Evolutionary conservation across 2,797 vertebrate species (phyloP).

Genomic region (Pangasius krempfi): DNA sequence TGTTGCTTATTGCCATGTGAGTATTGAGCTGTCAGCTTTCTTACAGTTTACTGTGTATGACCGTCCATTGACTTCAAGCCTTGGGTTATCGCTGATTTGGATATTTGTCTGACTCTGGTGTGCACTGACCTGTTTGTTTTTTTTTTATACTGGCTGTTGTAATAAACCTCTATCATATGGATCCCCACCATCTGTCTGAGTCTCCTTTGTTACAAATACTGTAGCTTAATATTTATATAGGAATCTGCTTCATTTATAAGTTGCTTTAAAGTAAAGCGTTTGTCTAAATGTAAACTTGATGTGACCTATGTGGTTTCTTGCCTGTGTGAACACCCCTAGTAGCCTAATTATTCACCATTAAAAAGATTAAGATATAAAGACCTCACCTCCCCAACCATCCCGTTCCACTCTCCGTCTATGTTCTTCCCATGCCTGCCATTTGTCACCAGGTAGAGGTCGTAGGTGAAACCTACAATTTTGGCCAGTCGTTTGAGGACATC

Average conservation of each 20-base stretch:
- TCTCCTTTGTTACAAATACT: background rate
- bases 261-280: background rate
- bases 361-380: slow-evolving; percentile 34
- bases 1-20: background rate
- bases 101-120: background rate
- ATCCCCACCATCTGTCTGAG: background rate
- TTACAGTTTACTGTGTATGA: background rate
- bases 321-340: background rate
- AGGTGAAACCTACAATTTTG: slow-evolving; percentile 91
- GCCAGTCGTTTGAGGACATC: slow-evolving; percentile 92
- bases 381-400: slow-evolving; percentile 93
- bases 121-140: background rate
- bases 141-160: background rate
- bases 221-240: too few species aligned
- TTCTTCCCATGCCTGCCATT: slow-evolving; percentile 95
- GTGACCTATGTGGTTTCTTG: background rate
- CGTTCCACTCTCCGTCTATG: slow-evolving; percentile 93
- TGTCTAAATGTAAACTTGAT: background rate
- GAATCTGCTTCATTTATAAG: too few species aligned
- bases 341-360: slow-evolving; percentile 1
- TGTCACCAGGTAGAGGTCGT: slow-evolving; percentile 94
- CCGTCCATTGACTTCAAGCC: background rate
- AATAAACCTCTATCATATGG: background rate
- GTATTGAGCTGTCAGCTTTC: background rate
- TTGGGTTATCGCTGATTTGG: background rate